Conservation (phyloP, 2,797 vertebrate genomes). For the Lagodon rhomboides region DNA sequence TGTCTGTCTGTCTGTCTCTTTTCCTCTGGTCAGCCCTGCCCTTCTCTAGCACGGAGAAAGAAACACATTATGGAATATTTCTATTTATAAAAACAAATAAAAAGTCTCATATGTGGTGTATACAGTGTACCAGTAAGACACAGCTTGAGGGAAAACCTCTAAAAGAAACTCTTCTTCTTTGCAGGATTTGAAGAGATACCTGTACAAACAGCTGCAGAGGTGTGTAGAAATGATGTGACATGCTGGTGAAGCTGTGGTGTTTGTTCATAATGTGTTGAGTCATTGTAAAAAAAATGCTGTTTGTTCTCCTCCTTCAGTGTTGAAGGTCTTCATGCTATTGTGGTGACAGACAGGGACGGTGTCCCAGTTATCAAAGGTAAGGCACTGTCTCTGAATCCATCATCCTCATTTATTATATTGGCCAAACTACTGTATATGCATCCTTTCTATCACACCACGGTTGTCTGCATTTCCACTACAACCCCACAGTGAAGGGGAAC, state of each 20-base stretch:
- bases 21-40: background rate
- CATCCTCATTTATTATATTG: background rate
- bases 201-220: slow-evolving; percentile 96
- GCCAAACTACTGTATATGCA: background rate
- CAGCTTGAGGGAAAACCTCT: no score
- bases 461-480: background rate
- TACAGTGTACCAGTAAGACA: background rate
- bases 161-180: slow-evolving; percentile 22
- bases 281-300: background rate
- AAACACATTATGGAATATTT: no score
- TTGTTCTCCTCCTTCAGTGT: slow-evolving; percentile 82
- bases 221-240: slow-evolving; percentile 59
- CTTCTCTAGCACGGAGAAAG: background rate
- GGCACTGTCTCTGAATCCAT: background rate
- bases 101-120: background rate
- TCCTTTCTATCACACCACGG: background rate
- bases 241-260: background rate
- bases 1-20: no score
- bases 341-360: slow-evolving; percentile 95
- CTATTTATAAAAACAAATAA: background rate
- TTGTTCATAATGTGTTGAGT: background rate
- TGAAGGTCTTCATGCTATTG: slow-evolving; percentile 96
- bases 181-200: slow-evolving; percentile 93
- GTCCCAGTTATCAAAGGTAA: slow-evolving; percentile 98
- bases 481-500: background rate